These are phyloP conservation scores for Chromoteleia sp. DNA, from an alignment of 2,888 invertebrate species.

Conservation along the genomic window DNA sequence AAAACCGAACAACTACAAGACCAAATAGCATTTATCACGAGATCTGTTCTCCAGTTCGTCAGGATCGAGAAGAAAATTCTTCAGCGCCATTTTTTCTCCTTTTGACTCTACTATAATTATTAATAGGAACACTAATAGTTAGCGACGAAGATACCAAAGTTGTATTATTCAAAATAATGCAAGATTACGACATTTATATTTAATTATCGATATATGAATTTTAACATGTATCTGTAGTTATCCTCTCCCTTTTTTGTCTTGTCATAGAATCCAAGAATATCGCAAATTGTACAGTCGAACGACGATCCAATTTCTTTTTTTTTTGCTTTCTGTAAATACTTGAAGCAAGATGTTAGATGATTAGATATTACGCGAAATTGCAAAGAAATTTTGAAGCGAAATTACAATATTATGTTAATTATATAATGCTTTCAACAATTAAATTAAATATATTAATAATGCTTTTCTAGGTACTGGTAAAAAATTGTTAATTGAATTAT, in stretches of 20 bases:
- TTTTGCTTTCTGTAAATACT: constrained; percentile 32
- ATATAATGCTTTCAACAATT: constrained; percentile 12
- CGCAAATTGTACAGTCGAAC: constrained; percentile 23
- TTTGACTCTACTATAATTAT: constrained; percentile 49
- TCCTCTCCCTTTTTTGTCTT: constrained; percentile 31
- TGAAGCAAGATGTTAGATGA: constrained; percentile 21
- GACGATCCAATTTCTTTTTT: constrained; percentile 17
- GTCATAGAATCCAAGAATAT: constrained; percentile 15
- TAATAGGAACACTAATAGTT: constrained; percentile 41
- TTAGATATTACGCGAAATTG: constrained; percentile 7
- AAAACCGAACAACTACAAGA: constrained; percentile 63
- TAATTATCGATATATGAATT: constrained; percentile 46
- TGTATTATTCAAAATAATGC: constrained; percentile 31
- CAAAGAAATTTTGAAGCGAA: constrained; percentile 1
- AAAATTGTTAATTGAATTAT: too few species aligned
- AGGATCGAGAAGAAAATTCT: constrained; percentile 51
- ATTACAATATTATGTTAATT: constrained; percentile 15
- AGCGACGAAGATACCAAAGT: constrained; percentile 41
- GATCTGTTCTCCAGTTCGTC: constrained; percentile 33
- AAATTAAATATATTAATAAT: background rate
- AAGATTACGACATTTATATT: constrained; percentile 60
- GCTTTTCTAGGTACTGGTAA: too few species aligned
- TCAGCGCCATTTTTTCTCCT: constrained; percentile 30
- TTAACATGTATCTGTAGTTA: constrained; percentile 15
- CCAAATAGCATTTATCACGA: constrained; percentile 64